Evolutionary conservation across 2,797 vertebrate species (phyloP), one percentile per base, ranked within the genome.

Genomic region (Neoniphon sammara): DNA sequence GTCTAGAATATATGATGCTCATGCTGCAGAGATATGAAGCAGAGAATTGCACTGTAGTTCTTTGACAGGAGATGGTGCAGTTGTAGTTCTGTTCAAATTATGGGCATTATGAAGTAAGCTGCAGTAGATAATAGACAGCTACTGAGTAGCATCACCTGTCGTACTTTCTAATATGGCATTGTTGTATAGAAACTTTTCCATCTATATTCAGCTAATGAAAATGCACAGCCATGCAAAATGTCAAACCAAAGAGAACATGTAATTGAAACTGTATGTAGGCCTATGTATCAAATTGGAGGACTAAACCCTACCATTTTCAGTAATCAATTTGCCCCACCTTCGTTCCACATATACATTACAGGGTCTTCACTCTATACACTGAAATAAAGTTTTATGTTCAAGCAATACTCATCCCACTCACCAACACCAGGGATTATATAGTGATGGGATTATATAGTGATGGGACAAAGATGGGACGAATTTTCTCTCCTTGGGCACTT

Each of bases 331-430:
- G 4, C 39, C 15, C 21, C 20, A 60, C 25, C 85, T 44, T 10
- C 85, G 56, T 64, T 50, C 36, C 80, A 70, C 73, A 49, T 57
- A 20, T 1, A 75, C 73, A 77, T 14, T 70, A 68, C 65, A 61
- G 27, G 7, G 25, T 54, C 21, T 58, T 23, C 30, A 50, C 47
- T 68, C 34, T 53, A 31, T 31, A 31, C 30, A 6, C 3, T 31
- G 3, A 31, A 3, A 3, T 31, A 6, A 3, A 31, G 30, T 31
- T 31, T 3, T 31, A 6, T 31, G 30, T 31, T 31, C 30, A 31
- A 31, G 30, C 6, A 15, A 73, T 30, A 44, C n/a, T 62, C 44
- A 49, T 66, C 23, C 18, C 23, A 47, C 21, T 2, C 31, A n/a
- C 64, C 64, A 36, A 0, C 34, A 58, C 25, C 72, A 58, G n/a